Conservation (phyloP, 1,140 invertebrate species). For the Wasmannia auropunctata region DNA sequence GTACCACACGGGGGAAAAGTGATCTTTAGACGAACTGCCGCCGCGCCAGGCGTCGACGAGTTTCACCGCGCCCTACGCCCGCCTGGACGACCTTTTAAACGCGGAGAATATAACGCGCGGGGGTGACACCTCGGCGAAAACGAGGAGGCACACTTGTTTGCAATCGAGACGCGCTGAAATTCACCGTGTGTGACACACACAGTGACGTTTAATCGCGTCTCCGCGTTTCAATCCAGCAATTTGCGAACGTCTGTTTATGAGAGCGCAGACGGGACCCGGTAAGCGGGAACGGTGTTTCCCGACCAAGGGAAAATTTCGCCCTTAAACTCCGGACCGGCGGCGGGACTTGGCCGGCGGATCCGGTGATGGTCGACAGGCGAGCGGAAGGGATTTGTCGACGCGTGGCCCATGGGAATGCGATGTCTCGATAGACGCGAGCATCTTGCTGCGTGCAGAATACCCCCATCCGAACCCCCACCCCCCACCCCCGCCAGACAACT, state of each 20-base stretch:
- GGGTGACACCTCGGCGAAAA: no score
- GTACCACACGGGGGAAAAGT: slow-evolving; percentile 75
- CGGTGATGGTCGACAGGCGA: slow-evolving; percentile 3
- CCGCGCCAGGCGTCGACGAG: slow-evolving; percentile 60
- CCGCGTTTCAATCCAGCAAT: not conserved
- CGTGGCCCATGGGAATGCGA: slow-evolving; percentile 67
- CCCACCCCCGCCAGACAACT: slow-evolving; percentile 62
- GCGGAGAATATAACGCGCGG: not conserved
- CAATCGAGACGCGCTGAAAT: not conserved
- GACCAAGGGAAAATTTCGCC: not conserved
- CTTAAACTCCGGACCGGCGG: not conserved
- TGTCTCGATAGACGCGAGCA: slow-evolving; percentile 80
- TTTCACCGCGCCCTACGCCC: slow-evolving; percentile 15
- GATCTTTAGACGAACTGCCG: slow-evolving; percentile 70
- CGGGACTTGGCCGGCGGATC: not conserved
- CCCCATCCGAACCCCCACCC: no score
- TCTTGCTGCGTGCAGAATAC: slow-evolving; percentile 80
- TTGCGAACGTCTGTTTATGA: not conserved
- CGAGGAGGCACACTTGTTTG: no score
- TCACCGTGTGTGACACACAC: not conserved
- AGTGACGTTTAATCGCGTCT: not conserved
- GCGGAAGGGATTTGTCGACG: slow-evolving; percentile 41
- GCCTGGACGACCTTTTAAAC: slow-evolving; percentile 1
- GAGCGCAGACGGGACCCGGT: not conserved
- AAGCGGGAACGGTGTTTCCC: not conserved